These are phyloP conservation scores for Ploceus nigricollis DNA, from an alignment of 2,113 vertebrate species.

Conservation along the genomic window DNA sequence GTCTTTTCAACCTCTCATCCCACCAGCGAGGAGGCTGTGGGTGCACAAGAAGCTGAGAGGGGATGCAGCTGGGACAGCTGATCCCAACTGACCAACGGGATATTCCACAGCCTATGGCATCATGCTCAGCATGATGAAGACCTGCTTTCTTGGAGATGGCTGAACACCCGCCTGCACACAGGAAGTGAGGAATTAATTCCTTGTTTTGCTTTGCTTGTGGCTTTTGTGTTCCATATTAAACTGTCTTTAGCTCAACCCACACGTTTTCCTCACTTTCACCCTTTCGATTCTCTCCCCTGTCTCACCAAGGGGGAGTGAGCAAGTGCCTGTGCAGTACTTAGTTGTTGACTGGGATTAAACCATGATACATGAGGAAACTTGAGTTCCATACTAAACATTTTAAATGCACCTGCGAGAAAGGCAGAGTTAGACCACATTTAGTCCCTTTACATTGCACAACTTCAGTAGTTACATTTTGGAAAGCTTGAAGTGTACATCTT, in stretches of 20 bases:
- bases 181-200: background rate
- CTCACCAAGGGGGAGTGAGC: background rate
- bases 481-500: background rate
- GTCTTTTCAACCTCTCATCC: background rate
- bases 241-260: background rate
- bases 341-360: background rate
- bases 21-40: background rate
- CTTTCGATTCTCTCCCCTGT: background rate
- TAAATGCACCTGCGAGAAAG: background rate
- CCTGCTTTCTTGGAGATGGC: background rate
- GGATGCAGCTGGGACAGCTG: background rate
- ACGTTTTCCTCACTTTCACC: background rate
- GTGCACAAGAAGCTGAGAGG: background rate
- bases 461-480: background rate
- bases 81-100: background rate
- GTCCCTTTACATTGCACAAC: background rate
- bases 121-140: background rate
- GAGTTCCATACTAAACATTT: background rate
- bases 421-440: background rate
- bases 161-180: background rate
- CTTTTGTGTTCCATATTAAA: background rate
- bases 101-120: background rate
- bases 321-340: background rate
- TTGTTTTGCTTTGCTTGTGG: background rate
- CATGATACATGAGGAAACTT: background rate